Evolutionary conservation across 1,140 invertebrate genomes (phyloP), one percentile per base, ranked within the genome.

Genomic region (Drosophila tani): DNA sequence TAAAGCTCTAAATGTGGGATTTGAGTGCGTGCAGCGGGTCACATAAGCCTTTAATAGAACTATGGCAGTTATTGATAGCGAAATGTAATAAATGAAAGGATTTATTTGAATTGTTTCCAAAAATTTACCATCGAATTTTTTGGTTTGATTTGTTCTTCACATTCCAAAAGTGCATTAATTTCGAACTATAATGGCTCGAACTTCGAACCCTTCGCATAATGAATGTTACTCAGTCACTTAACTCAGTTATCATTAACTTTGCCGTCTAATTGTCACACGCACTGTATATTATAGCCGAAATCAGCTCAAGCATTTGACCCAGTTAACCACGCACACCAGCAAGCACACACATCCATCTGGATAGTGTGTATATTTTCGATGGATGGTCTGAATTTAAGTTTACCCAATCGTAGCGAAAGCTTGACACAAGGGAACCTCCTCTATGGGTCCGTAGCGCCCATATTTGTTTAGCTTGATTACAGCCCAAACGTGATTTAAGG

Each of bases 391-490:
- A 78, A 67, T 84, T 84, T 40, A 71, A 81, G 79, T 81, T 70
- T 65, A 55, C 50, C 56, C 56, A 78, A 67, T 71, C 65, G 71
- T 55, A 88, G 70, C 84, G 68, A 70, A 81, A 76, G 65, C 83
- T 59, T 82, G 66, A 24, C 82, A 74, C 82, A 81, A 50, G 60
- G 49, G 50, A 59, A 64, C 76, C 55, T 55, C 43, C 50, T 41
- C 66, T 24, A 45, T 29, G 29, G 56, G 73, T 47, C 65, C 57
- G 66, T 58, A 19, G 45, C 71, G 50, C 59, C 64, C 62, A 68
- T 88, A 84, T 90, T 90, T 90, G 75, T 66, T 81, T 85, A 81
- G 81, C 84, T 85, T 90, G 85, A 88, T 90, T 90, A 90, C 84
- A 85, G 85, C 70, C 78, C 81, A 60, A 88, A 90, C 84, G 84